A percentile compares a stretch with the other conserved stretches of the same genome.
Evolutionary conservation across 2,888 invertebrate genomes (phyloP).

Genomic region (Alviniconcha strummeri): DNA sequence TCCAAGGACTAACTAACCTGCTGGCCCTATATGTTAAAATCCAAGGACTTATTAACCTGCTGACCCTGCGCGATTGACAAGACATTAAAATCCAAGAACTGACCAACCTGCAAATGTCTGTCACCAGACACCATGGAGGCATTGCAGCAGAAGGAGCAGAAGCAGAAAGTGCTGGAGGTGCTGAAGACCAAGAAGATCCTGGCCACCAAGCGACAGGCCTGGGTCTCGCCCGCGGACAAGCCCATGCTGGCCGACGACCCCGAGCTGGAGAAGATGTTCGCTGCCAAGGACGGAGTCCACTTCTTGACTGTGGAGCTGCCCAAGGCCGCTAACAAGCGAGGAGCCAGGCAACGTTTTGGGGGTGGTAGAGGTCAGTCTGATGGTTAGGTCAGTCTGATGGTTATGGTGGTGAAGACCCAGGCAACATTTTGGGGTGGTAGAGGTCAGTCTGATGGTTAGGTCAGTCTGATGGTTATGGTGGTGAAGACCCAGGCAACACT

Average conservation of each 20-base stretch:
- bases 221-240: conserved; percentile 60
- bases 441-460: conserved; percentile 12
- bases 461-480: neutral
- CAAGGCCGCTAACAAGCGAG: neutral
- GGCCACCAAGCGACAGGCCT: conserved; percentile 57
- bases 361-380: conserved; percentile 11
- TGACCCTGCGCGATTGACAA: too few species aligned
- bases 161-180: conserved; percentile 33
- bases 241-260: conserved; percentile 67
- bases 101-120: too few species aligned
- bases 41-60: too few species aligned
- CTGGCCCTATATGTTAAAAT: too few species aligned
- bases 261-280: conserved; percentile 61
- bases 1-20: too few species aligned
- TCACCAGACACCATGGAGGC: conserved; percentile 23
- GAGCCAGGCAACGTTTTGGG: neutral
- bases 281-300: conserved; percentile 54
- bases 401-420: neutral
- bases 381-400: neutral
- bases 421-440: neutral
- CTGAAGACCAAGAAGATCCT: conserved; percentile 52
- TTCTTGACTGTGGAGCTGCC: conserved; percentile 53
- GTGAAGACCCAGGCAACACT: neutral
- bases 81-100: too few species aligned
- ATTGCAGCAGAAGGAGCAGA: conserved; percentile 20